A percentile compares a stretch with the other conserved stretches of the same genome.
Conservation (phyloP, 2,888 invertebrate genomes). For the Drosophila pseudotakahashii region DNA sequence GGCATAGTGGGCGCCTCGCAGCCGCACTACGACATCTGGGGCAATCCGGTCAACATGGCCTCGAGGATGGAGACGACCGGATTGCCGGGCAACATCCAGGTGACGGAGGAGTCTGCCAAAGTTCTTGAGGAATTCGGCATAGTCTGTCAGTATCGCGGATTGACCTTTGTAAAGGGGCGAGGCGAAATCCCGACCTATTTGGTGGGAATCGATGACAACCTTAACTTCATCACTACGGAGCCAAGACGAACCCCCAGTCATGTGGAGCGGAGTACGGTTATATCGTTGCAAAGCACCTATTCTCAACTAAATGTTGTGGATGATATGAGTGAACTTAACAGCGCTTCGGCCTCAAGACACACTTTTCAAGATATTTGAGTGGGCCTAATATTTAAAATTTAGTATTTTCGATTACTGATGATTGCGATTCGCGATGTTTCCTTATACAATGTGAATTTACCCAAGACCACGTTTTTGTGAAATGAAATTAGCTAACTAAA, state of each 20-base stretch:
- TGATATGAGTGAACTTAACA: neutral
- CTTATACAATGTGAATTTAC: too few relatives aligned
- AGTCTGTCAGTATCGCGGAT: conserved; percentile 88
- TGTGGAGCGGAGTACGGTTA: neutral
- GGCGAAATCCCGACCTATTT: conserved; percentile 89
- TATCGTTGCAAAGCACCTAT: neutral
- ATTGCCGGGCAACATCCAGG: conserved; percentile 90
- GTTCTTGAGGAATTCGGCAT: conserved; percentile 88
- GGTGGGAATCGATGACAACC: conserved; percentile 87
- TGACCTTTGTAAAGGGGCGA: conserved; percentile 89
- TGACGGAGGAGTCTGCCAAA: conserved; percentile 89
- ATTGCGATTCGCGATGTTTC: neutral
- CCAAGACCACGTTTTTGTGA: too few relatives aligned
- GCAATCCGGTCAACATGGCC: conserved; percentile 97
- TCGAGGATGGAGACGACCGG: conserved; percentile 98
- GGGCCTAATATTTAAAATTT: neutral
- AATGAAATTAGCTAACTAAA: too few relatives aligned
- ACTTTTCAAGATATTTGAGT: neutral
- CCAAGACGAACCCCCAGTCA: neutral
- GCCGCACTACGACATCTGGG: conserved; percentile 98
- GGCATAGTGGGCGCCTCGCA: conserved; percentile 97
- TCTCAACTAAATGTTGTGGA: neutral
- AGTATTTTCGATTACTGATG: neutral
- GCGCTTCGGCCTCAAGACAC: neutral
- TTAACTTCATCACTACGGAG: conserved; percentile 72